Evolutionary conservation across 2,113 vertebrate genomes (phyloP).

Genomic region (Petrocephalus zakoni): DNA sequence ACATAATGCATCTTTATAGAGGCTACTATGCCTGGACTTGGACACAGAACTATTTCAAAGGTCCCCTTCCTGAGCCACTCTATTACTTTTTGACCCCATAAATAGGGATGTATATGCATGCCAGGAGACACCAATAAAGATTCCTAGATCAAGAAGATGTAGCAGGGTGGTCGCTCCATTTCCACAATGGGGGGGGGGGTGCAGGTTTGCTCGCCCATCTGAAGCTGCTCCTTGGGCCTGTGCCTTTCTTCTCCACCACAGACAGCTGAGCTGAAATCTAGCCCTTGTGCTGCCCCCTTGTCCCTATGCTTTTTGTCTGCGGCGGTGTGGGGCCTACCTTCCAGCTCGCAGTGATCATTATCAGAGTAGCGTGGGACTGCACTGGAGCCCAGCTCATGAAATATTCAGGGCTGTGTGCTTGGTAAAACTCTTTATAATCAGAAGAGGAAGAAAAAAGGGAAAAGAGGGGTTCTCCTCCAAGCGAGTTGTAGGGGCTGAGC

Average conservation of each 20-base stretch:
- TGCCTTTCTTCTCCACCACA: background rate
- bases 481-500: conserved; percentile 10
- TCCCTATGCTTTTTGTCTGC: background rate
- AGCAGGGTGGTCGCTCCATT: background rate
- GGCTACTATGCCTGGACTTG: background rate
- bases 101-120: background rate
- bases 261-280: background rate
- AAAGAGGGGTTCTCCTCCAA: conserved; percentile 9
- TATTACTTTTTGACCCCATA: background rate
- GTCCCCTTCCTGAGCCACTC: background rate
- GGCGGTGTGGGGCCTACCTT: background rate
- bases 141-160: background rate
- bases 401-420: conserved; percentile 20
- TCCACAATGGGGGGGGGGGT: background rate
- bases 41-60: background rate
- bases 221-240: background rate
- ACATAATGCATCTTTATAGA: background rate
- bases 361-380: conserved; percentile 8
- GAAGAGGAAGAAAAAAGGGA: background rate
- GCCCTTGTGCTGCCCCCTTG: background rate
- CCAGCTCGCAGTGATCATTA: conserved; percentile 10
- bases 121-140: background rate
- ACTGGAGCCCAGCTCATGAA: conserved; percentile 18
- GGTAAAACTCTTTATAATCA: conserved; percentile 28
- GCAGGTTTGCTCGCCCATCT: background rate